Conservation (phyloP, 2,888 invertebrate species). For the Ornithoptera priamus region DNA sequence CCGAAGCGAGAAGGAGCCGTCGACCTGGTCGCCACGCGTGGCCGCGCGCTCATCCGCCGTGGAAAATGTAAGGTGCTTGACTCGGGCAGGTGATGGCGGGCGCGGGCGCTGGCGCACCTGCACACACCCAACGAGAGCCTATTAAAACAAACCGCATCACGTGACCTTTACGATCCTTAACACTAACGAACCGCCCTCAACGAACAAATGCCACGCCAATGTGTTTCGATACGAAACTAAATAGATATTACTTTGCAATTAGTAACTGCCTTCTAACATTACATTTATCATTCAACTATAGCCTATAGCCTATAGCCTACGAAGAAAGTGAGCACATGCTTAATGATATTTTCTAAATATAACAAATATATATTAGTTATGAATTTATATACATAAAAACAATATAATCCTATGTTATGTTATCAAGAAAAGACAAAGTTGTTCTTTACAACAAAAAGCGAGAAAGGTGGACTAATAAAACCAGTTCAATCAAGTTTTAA, state of each 20-base stretch:
- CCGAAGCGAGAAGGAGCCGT: conserved; percentile 45
- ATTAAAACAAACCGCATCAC: conserved; percentile 20
- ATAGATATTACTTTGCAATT: background rate
- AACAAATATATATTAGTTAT: too few species aligned
- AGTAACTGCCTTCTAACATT: background rate
- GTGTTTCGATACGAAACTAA: conserved; percentile 2
- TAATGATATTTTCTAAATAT: too few species aligned
- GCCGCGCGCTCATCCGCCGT: conserved; percentile 62
- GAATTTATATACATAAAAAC: too few species aligned
- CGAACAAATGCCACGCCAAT: conserved; percentile 13
- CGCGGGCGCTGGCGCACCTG: conserved; percentile 25
- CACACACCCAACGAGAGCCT: conserved; percentile 10
- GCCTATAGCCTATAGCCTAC: background rate
- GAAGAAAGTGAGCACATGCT: background rate
- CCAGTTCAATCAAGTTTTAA: too few species aligned
- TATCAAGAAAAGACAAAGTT: too few species aligned
- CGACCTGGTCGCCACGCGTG: conserved; percentile 61
- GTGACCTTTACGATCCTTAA: conserved; percentile 23
- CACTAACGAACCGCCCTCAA: conserved; percentile 19
- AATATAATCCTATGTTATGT: too few species aligned
- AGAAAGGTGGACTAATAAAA: too few species aligned
- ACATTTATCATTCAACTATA: background rate
- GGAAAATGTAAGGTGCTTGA: conserved; percentile 66
- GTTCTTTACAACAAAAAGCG: too few species aligned
- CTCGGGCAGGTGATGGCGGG: conserved; percentile 48